phyloP scores from a whole-genome alignment of 2,888 invertebrate species.

The Notodonta ziczac region DNA sequence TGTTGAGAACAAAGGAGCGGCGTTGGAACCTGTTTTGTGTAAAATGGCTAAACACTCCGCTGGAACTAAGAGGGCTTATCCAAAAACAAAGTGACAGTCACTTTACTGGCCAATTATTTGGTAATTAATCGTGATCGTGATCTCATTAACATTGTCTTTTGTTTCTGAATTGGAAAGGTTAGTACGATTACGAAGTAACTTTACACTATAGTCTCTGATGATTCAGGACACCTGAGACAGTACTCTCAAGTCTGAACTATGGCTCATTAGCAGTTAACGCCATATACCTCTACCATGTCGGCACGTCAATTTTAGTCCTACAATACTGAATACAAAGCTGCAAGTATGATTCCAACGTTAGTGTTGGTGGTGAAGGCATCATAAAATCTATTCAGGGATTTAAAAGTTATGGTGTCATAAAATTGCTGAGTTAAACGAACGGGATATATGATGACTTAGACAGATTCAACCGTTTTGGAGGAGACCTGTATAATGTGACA shows the following conservation, averaged over 20 bases:
- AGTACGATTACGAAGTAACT: not conserved
- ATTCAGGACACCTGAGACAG: too few species aligned
- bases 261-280: too few species aligned
- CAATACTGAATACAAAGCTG: not conserved
- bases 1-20: slow-evolving; percentile 68
- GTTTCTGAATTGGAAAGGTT: slow-evolving; percentile 9
- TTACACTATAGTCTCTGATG: too few species aligned
- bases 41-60: slow-evolving; percentile 62
- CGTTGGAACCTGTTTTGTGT: slow-evolving; percentile 70
- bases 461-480: not conserved
- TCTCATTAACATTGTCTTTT: slow-evolving; percentile 15
- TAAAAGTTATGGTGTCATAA: not conserved
- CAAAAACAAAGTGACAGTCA: slow-evolving; percentile 41
- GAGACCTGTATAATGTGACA: not conserved
- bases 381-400: not conserved
- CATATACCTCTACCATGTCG: too few species aligned
- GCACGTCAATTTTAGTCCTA: not conserved
- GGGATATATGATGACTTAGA: too few species aligned
- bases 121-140: slow-evolving; percentile 28
- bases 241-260: too few species aligned
- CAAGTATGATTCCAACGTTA: not conserved
- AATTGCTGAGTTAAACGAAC: not conserved
- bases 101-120: slow-evolving; percentile 33
- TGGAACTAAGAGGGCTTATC: slow-evolving; percentile 40
- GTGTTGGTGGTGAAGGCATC: not conserved